Base-by-base conservation (phyloP, 1,140 invertebrate species). In the Battus philenor region DNA sequence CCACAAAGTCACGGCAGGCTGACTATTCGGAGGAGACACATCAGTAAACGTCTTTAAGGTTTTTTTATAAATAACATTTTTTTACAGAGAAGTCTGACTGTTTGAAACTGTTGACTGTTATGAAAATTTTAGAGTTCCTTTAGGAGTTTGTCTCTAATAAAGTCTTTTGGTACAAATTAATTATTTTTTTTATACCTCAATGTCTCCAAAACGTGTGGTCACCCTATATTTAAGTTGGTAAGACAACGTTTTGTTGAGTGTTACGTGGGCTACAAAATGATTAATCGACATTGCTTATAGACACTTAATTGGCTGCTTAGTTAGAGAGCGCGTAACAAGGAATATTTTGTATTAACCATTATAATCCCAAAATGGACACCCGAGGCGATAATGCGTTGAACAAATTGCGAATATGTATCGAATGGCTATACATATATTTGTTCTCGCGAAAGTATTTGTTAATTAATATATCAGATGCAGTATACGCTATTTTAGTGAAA, bases 231-330 rank as follows among this genome's bases (percentile, higher is more conserved):
- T 45, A 49, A 33, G 54, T 50, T 57, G 48, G 49, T 58, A 65
- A 61, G 54, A 64, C 65, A 65, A 63, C 55, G 57, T 59, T 68
- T 63, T 69, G 75, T 70, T 64, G 72, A 74, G 58, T 52, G 57
- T 50, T 55, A 68, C 64, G 75, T 79, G 66, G 75, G 75, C 38
- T 55, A 58, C 51, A 34, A 54, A 44, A 68, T 76, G 75, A 79
- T 76, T 63, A 75, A 78, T 78, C 58, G 68, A 66, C 53, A 68
- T 56, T 61, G 57, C 60, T 59, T 57, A 54, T 58, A 61, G 44
- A 20, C 53, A 50, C 51, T 73, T 79, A 76, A 79, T 79, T 79
- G 68, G 63, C 60, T 58, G 53, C 47, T 71, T 68, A 69, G 57
- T 60, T 65, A 67, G 13, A 24, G 32, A 44, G 34, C 20, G 26